phyloP scores from a whole-genome alignment of 92 coral and sea anemone genomes.

The Desmophyllum pertusum region DNA sequence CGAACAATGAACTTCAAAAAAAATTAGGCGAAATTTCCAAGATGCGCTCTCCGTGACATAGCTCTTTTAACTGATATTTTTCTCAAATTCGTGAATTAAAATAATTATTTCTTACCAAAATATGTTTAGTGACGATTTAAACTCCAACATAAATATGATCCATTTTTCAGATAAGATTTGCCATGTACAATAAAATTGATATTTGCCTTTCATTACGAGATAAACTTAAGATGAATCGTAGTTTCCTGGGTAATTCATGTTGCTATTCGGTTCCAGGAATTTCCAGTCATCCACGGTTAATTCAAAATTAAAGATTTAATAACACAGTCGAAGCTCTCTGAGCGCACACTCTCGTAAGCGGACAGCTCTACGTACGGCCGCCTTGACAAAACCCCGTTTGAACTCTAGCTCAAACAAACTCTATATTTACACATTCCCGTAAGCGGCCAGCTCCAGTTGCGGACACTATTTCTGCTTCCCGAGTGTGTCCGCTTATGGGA shows the following conservation, averaged over 20 bases:
- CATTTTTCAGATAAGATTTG: not conserved
- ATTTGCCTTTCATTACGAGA: not conserved
- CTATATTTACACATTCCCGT: too few relatives aligned
- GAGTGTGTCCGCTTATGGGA: too few relatives aligned
- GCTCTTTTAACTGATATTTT: too few relatives aligned
- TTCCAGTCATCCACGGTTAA: not conserved
- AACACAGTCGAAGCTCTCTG: too few relatives aligned
- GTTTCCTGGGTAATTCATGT: not conserved
- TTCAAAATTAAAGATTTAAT: not conserved
- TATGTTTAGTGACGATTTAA: not conserved
- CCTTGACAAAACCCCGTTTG: too few relatives aligned
- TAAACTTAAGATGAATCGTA: not conserved
- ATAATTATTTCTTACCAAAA: not conserved
- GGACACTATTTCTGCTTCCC: too few relatives aligned
- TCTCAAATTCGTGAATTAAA: slow-evolving; percentile 1
- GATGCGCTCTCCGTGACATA: not conserved
- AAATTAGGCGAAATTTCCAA: not conserved
- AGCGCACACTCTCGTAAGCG: too few relatives aligned
- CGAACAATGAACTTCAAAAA: not conserved
- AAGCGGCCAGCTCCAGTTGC: too few relatives aligned
- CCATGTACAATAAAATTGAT: not conserved
- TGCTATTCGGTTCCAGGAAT: not conserved
- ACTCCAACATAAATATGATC: not conserved
- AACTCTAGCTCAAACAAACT: too few relatives aligned
- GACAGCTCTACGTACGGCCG: too few relatives aligned